Conservation (phyloP, 2,113 vertebrate genomes). For the Pao palembangensis region DNA sequence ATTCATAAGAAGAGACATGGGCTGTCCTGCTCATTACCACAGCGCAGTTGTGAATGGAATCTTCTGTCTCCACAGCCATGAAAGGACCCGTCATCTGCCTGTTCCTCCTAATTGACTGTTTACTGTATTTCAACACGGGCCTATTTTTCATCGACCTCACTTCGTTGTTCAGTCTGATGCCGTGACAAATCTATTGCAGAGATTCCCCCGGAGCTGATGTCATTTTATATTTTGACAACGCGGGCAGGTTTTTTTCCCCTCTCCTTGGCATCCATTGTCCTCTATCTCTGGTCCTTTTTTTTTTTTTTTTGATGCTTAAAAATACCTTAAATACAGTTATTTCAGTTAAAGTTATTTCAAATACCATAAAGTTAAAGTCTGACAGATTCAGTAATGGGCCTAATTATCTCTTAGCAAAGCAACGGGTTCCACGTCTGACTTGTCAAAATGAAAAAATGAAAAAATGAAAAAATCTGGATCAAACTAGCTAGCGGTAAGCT, state of each 20-base stretch:
- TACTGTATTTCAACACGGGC: constrained; percentile 60
- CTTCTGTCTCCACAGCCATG: constrained; percentile 67
- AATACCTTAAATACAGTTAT: too few species aligned
- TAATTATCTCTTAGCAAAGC: too few species aligned
- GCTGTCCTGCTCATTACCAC: constrained; percentile 74
- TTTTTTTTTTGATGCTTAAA: neutral
- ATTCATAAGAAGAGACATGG: constrained; percentile 72
- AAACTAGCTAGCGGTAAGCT: too few species aligned
- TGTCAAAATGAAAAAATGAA: too few species aligned
- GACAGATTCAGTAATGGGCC: too few species aligned
- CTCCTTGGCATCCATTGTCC: neutral
- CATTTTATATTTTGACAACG: constrained; percentile 11
- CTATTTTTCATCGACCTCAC: constrained; percentile 52
- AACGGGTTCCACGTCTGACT: too few species aligned
- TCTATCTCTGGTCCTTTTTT: neutral
- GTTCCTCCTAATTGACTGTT: constrained; percentile 73
- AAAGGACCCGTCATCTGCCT: constrained; percentile 68
- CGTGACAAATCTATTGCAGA: neutral
- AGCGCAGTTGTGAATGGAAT: constrained; percentile 69
- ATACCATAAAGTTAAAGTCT: too few species aligned
- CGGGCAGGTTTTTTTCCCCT: neutral
- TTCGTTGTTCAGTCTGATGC: constrained; percentile 49
- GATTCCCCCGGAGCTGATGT: neutral
- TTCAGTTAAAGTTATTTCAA: too few species aligned
- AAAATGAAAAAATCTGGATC: too few species aligned